Percentiles rank a stretch among this genome's conserved stretches.
Conservation (phyloP, 1,140 invertebrate species). For the Arion vulgaris region DNA sequence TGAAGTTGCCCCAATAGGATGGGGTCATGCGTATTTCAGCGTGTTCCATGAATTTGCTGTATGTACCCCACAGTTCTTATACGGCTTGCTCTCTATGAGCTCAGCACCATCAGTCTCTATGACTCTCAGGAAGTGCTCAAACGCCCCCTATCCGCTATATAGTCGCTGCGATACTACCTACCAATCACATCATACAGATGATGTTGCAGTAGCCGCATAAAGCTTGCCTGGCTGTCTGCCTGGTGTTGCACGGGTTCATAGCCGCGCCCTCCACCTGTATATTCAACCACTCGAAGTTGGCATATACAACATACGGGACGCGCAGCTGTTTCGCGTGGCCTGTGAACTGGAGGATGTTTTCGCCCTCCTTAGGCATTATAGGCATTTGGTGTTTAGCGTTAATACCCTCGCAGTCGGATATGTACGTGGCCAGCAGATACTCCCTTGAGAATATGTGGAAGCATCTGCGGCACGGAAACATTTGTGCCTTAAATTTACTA, state of each 20-base stretch:
- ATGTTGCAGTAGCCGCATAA: neutral
- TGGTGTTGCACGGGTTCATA: neutral
- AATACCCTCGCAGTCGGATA: neutral
- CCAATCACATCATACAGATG: neutral
- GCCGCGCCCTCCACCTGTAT: neutral
- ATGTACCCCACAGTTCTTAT: neutral
- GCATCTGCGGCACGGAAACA: neutral
- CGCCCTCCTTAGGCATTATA: neutral
- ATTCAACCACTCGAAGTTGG: neutral
- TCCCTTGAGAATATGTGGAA: neutral
- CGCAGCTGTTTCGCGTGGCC: no score
- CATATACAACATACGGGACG: neutral
- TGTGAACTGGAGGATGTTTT: neutral
- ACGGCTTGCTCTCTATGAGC: neutral
- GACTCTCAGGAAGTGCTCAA: neutral
- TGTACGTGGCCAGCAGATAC: neutral
- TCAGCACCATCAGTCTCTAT: no score
- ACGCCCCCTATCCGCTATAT: neutral
- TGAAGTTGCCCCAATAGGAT: constrained; percentile 11
- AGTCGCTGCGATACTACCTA: neutral
- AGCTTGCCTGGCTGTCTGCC: neutral
- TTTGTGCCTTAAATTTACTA: neutral
- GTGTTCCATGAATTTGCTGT: neutral
- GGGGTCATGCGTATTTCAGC: no score
- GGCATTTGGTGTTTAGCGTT: neutral